These are phyloP conservation scores for Apogon hyalosoma DNA, from an alignment of 2,797 vertebrate species.

Conservation along the genomic window DNA sequence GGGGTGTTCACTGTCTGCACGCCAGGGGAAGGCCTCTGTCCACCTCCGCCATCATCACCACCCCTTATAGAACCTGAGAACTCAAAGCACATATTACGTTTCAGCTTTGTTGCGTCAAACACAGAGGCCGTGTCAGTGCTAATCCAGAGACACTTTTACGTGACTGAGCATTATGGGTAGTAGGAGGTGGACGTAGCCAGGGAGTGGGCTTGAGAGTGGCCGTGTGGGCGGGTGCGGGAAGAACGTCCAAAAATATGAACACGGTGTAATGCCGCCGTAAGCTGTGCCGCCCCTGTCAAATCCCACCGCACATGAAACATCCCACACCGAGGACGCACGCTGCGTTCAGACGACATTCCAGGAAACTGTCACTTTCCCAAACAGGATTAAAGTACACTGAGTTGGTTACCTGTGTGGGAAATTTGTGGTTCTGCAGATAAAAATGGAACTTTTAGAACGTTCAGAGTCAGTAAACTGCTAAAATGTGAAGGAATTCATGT, in stretches of 20 bases:
- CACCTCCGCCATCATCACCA: not conserved
- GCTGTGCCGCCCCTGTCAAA: conserved; percentile 23
- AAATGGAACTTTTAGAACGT: too few species aligned
- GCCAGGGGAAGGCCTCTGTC: conserved; percentile 21
- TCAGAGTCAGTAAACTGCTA: too few species aligned
- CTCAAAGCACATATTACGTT: conserved; percentile 32
- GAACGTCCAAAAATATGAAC: conserved; percentile 24
- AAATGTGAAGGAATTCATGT: too few species aligned
- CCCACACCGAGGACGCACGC: not conserved
- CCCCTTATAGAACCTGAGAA: conserved; percentile 33
- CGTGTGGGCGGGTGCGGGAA: conserved; percentile 1
- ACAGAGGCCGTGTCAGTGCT: conserved; percentile 11
- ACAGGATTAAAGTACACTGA: not conserved
- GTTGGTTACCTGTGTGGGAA: too few species aligned
- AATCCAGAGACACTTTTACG: conserved; percentile 47
- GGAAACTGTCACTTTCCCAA: not conserved
- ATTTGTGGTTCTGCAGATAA: too few species aligned
- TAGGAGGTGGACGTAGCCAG: conserved; percentile 15
- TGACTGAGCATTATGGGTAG: conserved; percentile 44
- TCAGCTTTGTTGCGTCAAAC: conserved; percentile 19
- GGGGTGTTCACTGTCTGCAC: not conserved
- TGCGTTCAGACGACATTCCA: not conserved
- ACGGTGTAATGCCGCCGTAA: conserved; percentile 41
- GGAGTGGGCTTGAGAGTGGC: conserved; percentile 28
- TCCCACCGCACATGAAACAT: conserved; percentile 21